phyloP scores from a whole-genome alignment of 2,113 vertebrate species.

The Lipophrys pholis region DNA sequence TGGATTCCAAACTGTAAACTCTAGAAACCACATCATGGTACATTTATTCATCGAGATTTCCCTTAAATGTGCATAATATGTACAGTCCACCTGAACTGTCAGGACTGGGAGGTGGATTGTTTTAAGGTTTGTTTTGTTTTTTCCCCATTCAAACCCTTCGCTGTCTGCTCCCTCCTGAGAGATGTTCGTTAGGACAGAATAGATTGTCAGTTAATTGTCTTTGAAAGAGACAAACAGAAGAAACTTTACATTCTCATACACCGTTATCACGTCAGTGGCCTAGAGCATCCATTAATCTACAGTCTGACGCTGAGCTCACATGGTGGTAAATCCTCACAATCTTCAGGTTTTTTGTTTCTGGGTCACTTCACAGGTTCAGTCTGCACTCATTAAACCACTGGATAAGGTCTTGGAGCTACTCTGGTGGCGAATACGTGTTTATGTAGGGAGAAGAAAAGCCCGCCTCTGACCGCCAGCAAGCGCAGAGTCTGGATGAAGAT shows the following conservation, averaged over 20 bases:
- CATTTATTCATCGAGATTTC: slow-evolving; percentile 48
- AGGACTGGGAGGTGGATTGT: slow-evolving; percentile 12
- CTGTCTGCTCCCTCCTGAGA: not conserved
- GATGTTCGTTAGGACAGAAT: slow-evolving; percentile 14
- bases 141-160: slow-evolving; percentile 10
- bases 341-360: slow-evolving; percentile 34
- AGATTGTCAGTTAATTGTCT: slow-evolving; percentile 55
- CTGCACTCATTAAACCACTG: slow-evolving; percentile 5
- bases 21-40: slow-evolving; percentile 17
- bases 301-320: slow-evolving; percentile 38
- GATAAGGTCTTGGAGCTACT: slow-evolving; percentile 57
- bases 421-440: slow-evolving; percentile 30
- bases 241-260: slow-evolving; percentile 61
- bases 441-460: not conserved
- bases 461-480: slow-evolving; percentile 6
- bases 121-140: not conserved
- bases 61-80: slow-evolving; percentile 23
- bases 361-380: slow-evolving; percentile 2
- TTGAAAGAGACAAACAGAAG: slow-evolving; percentile 37
- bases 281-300: slow-evolving; percentile 32
- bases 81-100: slow-evolving; percentile 39
- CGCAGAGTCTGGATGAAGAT: slow-evolving; percentile 33
- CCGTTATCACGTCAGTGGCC: slow-evolving; percentile 28
- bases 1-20: slow-evolving; percentile 22
- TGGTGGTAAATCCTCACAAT: slow-evolving; percentile 55